Evolutionary conservation across 2,113 vertebrate species (phyloP), one percentile per base, ranked within the genome.

Genomic region (Dinomys branickii): DNA sequence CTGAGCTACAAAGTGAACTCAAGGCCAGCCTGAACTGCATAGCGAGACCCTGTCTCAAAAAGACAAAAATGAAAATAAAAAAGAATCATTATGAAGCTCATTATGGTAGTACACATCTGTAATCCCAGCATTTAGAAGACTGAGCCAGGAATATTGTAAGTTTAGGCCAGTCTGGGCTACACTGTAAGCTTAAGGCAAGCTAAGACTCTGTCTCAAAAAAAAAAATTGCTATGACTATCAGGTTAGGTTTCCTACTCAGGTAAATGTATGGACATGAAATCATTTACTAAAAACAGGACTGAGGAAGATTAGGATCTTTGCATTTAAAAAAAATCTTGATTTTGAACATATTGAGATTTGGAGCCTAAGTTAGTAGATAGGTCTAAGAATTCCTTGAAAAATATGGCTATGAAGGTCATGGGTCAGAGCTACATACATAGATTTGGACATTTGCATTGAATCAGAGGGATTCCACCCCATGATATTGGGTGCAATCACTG

Each of bases 271-370:
- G 50, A 59, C 28, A 52, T 14, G 24, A 85, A 92, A 65, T 52
- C 71, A 83, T 65, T 24, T 86, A 85, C 47, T 81, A 41, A 88
- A 95, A 92, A 77, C 13, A 84, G 19, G 24, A 91, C 78, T 75
- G 33, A 3, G n/a, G 38, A 22, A 71, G 44, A 82, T 63, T 33
- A 78, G 14, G 7, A 19, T 61, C 30, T 82, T 73, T 65, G 26
- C 63, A 33, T 47, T 22, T 58, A 56, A 59, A 92, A 82, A 54
- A 69, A 85, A 56, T 50, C 90, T 81, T 82, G 26, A 35, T 56
- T 91, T 94, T 58, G 58, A 88, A 65, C 10, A 82, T 58, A 69
- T 2, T 44, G 38, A 93, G 38, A 33, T 8, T 50, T 81, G 65
- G n/a, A 63, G 33, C 33, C 20, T 54, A 30, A 58, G 44, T n/a